Base-by-base conservation (phyloP, 2,797 vertebrate genomes). In the Sebastes hubbsi region DNA sequence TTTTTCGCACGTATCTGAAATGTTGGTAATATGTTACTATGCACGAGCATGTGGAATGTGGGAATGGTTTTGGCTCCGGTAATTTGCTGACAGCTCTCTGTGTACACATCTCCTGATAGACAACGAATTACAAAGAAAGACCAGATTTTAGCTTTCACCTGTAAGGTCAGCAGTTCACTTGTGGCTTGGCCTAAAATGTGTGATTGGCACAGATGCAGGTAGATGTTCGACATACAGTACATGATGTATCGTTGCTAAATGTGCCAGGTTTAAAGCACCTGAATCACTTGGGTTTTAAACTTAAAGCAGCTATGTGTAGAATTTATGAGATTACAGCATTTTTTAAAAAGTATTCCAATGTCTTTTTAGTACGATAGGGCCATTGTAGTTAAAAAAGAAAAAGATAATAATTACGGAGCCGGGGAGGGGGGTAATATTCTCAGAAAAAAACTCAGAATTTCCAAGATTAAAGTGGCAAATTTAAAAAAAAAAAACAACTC, bases 41-140 rank as follows among this genome's bases (percentile, higher is more conserved):
- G 77, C 90, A 88, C 6, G 72, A 82, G 77, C 69, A 46, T 93
- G 91, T 89, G 92, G 92, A 94, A 94, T 94, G 92, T 87, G 80
- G 88, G 88, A 56, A 87, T 75, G 88, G 81, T 88, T 92, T 88
- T 91, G 91, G 89, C 87, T 86, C 76, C 1, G 76, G 68, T 86
- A 62, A 87, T 87, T 78, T 80, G 84, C 87, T 89, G 91, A 91
- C 91, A 85, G 82, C 83, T 54, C 76, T 73, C 25, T 67, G 24
- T 75, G 84, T 81, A 52, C 80, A 84, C 80, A 78, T 67, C 69
- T 62, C 59, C 78, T 54, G 75, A 78, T 67, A 32, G 62, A 84
- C 65, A 30, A 8, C 54, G 36, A 78, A 75, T 85, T 59, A 82
- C 36, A 55, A 79, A 84, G 84, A 89, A 30, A 52, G 7, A 36